Conservation (phyloP, 2,888 invertebrate species). For the Disparrhopalites patrizii region DNA sequence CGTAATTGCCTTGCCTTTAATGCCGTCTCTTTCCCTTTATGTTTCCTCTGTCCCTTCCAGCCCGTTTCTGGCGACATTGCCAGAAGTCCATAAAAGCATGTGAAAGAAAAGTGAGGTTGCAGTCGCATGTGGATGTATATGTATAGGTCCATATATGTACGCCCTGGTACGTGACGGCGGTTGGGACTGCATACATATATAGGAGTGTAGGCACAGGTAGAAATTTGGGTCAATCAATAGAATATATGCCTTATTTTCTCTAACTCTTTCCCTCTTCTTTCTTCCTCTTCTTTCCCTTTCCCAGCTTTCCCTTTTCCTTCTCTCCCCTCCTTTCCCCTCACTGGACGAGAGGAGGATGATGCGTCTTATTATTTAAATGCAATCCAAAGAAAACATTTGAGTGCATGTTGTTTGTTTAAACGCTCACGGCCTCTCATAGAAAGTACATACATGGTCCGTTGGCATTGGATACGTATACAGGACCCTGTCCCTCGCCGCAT, state of each 20-base stretch:
- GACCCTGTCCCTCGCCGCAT: no score
- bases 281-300: not conserved
- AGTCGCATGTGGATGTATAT: not conserved
- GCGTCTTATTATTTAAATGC: no score
- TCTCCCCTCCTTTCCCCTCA: not conserved
- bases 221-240: conserved; percentile 30
- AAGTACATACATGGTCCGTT: no score
- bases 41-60: not conserved
- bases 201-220: conserved; percentile 21
- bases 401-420: no score
- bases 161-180: not conserved
- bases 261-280: conserved; percentile 8
- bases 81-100: not conserved
- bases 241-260: no score
- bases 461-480: no score
- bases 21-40: no score
- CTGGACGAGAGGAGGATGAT: no score
- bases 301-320: not conserved
- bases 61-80: not conserved
- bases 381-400: no score
- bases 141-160: not conserved
- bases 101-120: not conserved
- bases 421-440: no score
- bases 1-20: no score
- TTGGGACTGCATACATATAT: not conserved